A percentile compares a stretch with the other conserved stretches of the same genome.
Evolutionary conservation across 2,888 invertebrate species (phyloP).

Genomic region (Ornithoptera alexandrae): DNA sequence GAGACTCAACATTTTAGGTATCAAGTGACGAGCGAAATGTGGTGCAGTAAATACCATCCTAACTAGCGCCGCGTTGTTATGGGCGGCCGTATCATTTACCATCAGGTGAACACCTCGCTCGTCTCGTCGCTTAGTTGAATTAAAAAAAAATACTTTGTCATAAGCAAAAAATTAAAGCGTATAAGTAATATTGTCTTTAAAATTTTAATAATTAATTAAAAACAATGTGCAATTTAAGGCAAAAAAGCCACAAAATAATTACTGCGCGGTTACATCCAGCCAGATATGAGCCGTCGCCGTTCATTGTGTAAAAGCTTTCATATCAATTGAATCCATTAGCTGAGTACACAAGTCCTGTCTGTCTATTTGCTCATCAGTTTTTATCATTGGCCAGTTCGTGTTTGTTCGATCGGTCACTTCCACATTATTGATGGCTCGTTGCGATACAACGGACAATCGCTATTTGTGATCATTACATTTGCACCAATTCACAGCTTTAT

Average conservation of each 20-base stretch:
- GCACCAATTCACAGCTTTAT: constrained; percentile 31
- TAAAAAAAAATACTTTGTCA: too few relatives aligned
- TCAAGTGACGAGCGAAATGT: too few relatives aligned
- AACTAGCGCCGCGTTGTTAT: too few relatives aligned
- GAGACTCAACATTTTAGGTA: too few relatives aligned
- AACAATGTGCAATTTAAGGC: constrained; percentile 32
- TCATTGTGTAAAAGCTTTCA: constrained; percentile 78
- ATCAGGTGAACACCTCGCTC: too few relatives aligned
- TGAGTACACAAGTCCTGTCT: constrained; percentile 75
- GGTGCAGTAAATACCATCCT: too few relatives aligned
- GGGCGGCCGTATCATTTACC: too few relatives aligned
- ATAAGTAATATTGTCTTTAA: too few relatives aligned
- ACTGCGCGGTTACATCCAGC: constrained; percentile 37
- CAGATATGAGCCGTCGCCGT: constrained; percentile 58
- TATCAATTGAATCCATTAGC: constrained; percentile 81
- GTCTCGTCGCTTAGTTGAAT: too few relatives aligned
- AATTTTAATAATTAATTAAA: too few relatives aligned
- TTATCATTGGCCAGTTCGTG: constrained; percentile 77
- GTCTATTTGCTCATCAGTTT: constrained; percentile 79
- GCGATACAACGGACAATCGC: constrained; percentile 53
- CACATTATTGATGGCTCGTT: constrained; percentile 73
- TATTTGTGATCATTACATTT: constrained; percentile 37
- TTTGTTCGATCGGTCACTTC: constrained; percentile 77
- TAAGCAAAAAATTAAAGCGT: too few relatives aligned
- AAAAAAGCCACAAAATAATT: constrained; percentile 51